A percentile compares a stretch with the other conserved stretches of the same genome.
Conservation (phyloP, 2,113 vertebrate genomes). For the Psettodes erumei region DNA sequence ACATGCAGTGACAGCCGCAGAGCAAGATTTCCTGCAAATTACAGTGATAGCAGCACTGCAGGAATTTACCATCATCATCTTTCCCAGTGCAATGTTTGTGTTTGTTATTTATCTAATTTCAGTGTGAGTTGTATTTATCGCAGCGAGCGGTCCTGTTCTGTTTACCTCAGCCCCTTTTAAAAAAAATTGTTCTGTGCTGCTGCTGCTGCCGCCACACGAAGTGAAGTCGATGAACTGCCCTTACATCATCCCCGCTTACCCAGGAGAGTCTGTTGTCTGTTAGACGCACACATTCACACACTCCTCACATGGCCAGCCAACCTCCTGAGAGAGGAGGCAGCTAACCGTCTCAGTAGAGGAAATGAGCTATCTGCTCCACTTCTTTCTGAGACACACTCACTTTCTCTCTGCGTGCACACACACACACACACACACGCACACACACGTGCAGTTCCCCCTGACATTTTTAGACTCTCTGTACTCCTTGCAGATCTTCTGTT, state of each 20-base stretch:
- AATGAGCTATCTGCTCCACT: constrained; percentile 73
- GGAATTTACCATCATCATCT: background rate
- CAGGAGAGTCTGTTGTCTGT: constrained; percentile 58
- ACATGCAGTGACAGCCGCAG: constrained; percentile 25
- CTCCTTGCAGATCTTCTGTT: constrained; percentile 51
- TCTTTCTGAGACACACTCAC: constrained; percentile 53
- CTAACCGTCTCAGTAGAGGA: constrained; percentile 67
- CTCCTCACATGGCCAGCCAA: constrained; percentile 56
- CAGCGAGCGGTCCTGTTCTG: background rate
- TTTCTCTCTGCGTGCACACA: constrained; percentile 5
- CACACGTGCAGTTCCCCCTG: constrained; percentile 25
- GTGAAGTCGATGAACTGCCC: constrained; percentile 50
- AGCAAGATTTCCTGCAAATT: constrained; percentile 28
- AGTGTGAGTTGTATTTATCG: background rate
- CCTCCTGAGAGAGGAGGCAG: constrained; percentile 66
- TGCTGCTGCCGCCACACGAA: constrained; percentile 5
- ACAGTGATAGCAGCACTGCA: background rate
- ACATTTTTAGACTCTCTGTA: constrained; percentile 57
- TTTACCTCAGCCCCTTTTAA: constrained; percentile 18
- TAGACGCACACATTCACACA: constrained; percentile 15
- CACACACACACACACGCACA: constrained; percentile 23
- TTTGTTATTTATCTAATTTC: background rate
- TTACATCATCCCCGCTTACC: constrained; percentile 56
- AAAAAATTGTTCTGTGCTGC: constrained; percentile 12
- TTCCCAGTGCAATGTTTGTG: background rate